A percentile compares a stretch with the other conserved stretches of the same genome.
phyloP scores from a whole-genome alignment of 2,797 vertebrate genomes.

The Austrolebias charrua region DNA sequence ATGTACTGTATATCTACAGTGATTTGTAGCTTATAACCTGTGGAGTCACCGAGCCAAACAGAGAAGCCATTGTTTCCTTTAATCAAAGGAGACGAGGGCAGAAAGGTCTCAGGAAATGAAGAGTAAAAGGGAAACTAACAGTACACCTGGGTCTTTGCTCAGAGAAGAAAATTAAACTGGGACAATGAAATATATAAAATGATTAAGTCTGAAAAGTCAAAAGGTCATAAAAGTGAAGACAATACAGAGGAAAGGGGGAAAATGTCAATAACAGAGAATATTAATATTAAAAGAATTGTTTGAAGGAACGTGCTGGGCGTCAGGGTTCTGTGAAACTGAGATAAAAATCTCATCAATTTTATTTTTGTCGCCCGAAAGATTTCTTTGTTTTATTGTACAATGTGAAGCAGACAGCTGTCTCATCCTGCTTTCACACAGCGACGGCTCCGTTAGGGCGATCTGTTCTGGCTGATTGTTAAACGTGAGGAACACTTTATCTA shows the following conservation, averaged over 20 bases:
- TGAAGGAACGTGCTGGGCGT: background rate
- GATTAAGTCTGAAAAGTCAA: conserved; percentile 21
- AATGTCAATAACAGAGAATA: conserved; percentile 1
- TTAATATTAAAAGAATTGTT: conserved; percentile 7
- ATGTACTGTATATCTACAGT: background rate
- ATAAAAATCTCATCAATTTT: conserved; percentile 26
- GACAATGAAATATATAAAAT: background rate
- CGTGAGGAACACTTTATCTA: conserved; percentile 6
- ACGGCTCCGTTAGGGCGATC: conserved; percentile 10
- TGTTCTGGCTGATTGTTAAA: conserved; percentile 18
- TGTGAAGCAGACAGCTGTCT: conserved; percentile 33
- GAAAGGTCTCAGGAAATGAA: conserved; percentile 27
- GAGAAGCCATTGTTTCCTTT: conserved; percentile 22
- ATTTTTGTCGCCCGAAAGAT: conserved; percentile 25
- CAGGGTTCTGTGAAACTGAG: conserved; percentile 26
- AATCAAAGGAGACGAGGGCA: conserved; percentile 29
- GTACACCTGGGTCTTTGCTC: background rate
- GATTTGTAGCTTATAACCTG: conserved; percentile 36
- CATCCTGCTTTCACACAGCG: conserved; percentile 28
- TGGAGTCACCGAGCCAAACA: conserved; percentile 22
- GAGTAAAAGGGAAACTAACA: conserved; percentile 15
- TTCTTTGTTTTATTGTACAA: conserved; percentile 13
- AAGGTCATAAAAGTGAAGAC: background rate
- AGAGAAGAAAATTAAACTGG: conserved; percentile 16
- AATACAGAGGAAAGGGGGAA: conserved; percentile 19